Conservation (phyloP, 2,888 invertebrate species). For the Margaritifera margaritifera region DNA sequence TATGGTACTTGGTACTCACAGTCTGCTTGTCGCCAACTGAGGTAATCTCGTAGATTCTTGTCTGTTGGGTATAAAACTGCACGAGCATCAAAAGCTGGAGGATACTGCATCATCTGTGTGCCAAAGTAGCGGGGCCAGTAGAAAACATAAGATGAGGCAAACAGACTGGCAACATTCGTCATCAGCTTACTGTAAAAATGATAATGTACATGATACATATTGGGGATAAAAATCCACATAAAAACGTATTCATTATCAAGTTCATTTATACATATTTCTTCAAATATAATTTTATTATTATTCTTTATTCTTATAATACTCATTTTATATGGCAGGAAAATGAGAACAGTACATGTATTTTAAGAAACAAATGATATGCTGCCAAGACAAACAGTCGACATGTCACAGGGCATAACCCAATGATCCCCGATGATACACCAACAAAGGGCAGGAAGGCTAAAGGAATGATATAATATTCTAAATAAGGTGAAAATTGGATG, state of each 20-base stretch:
- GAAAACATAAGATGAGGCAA: constrained; percentile 89
- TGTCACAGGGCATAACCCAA: too few species aligned
- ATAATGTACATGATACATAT: neutral
- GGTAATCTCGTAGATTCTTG: constrained; percentile 80
- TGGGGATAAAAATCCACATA: neutral
- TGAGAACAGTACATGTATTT: too few species aligned
- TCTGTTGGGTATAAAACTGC: constrained; percentile 90
- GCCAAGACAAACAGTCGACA: too few species aligned
- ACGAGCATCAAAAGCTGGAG: constrained; percentile 95
- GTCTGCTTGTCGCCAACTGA: constrained; percentile 73
- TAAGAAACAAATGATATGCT: too few species aligned
- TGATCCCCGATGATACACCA: too few species aligned
- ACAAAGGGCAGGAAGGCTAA: too few species aligned
- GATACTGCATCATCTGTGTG: constrained; percentile 81
- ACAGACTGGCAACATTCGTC: constrained; percentile 89
- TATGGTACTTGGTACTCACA: constrained; percentile 54
- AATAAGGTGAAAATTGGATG: too few species aligned
- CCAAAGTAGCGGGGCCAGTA: constrained; percentile 89
- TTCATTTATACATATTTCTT: neutral
- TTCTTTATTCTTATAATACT: neutral
- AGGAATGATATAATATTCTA: too few species aligned
- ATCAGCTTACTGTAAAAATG: constrained; percentile 81
- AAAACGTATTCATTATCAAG: neutral
- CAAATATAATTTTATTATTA: neutral
- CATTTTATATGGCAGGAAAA: too few species aligned